These are phyloP conservation scores for Bovichtus variegatus DNA, from an alignment of 2,797 vertebrate genomes.

Conservation along the genomic window DNA sequence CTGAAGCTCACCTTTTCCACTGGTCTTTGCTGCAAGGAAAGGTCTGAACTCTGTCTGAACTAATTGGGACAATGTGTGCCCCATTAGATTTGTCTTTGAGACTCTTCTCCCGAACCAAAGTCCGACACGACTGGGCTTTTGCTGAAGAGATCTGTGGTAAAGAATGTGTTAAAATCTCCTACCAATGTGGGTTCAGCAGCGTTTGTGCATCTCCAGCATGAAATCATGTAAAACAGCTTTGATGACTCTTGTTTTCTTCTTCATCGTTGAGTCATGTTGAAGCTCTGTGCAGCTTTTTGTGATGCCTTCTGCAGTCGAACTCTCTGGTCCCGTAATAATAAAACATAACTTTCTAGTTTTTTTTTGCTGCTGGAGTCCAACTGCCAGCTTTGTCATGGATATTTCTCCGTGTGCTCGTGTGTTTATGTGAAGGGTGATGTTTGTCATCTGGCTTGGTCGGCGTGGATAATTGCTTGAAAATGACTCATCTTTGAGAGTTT, in stretches of 20 bases:
- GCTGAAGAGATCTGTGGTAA: neutral
- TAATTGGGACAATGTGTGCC: neutral
- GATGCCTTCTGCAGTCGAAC: conserved; percentile 3
- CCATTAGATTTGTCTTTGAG: neutral
- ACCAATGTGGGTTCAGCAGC: neutral
- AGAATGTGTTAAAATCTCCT: neutral
- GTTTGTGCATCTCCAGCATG: neutral
- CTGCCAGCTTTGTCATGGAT: conserved; percentile 15
- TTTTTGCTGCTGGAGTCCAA: neutral
- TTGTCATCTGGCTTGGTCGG: conserved; percentile 36
- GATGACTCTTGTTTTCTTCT: neutral
- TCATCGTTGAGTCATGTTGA: conserved; percentile 2
- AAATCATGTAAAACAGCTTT: conserved; percentile 3
- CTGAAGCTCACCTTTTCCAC: neutral
- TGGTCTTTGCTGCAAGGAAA: neutral
- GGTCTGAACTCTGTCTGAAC: neutral
- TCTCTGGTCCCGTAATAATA: conserved; percentile 15
- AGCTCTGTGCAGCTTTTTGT: neutral
- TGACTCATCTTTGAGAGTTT: conserved; percentile 48
- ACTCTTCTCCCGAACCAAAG: neutral
- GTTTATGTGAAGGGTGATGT: conserved; percentile 22
- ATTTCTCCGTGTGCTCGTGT: conserved; percentile 1
- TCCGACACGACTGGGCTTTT: neutral
- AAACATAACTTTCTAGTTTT: conserved; percentile 3
- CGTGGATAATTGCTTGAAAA: conserved; percentile 25